phyloP scores from a whole-genome alignment of 2,888 invertebrate genomes.

The Cataglyphis rosenhaueri region DNA sequence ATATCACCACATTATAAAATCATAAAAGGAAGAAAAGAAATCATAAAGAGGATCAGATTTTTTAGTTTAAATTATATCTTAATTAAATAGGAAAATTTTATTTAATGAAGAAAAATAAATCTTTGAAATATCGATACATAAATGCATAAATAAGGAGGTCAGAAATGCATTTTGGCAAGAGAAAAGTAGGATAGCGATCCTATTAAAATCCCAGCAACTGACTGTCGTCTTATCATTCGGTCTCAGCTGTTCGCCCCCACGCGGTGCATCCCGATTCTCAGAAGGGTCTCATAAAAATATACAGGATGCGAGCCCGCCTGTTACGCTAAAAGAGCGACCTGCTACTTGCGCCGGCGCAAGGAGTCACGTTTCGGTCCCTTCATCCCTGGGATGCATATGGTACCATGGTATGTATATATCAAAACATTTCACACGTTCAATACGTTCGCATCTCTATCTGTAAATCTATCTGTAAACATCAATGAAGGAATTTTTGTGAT shows the following conservation, averaged over 20 bases:
- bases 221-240: slow-evolving; percentile 74
- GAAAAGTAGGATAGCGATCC: slow-evolving; percentile 59
- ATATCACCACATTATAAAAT: background rate
- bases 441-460: background rate
- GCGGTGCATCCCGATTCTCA: slow-evolving; percentile 76
- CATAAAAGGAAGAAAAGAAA: background rate
- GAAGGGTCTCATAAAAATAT: slow-evolving; percentile 81
- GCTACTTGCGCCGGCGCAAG: slow-evolving; percentile 60
- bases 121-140: slow-evolving; percentile 8
- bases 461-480: background rate
- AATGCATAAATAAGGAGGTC: slow-evolving; percentile 66
- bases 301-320: slow-evolving; percentile 76
- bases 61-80: background rate
- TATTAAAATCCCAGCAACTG: slow-evolving; percentile 36
- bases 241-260: slow-evolving; percentile 80
- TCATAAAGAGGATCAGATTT: background rate
- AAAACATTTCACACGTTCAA: slow-evolving; percentile 31
- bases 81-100: background rate
- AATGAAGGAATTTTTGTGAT: background rate
- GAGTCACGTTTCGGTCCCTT: slow-evolving; percentile 61
- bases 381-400: slow-evolving; percentile 55
- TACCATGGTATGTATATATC: slow-evolving; percentile 23
- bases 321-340: slow-evolving; percentile 69
- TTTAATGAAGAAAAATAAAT: background rate
- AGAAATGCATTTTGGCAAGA: slow-evolving; percentile 65